phyloP scores from a whole-genome alignment of 2,113 vertebrate species.

The Varanus komodoensis region DNA sequence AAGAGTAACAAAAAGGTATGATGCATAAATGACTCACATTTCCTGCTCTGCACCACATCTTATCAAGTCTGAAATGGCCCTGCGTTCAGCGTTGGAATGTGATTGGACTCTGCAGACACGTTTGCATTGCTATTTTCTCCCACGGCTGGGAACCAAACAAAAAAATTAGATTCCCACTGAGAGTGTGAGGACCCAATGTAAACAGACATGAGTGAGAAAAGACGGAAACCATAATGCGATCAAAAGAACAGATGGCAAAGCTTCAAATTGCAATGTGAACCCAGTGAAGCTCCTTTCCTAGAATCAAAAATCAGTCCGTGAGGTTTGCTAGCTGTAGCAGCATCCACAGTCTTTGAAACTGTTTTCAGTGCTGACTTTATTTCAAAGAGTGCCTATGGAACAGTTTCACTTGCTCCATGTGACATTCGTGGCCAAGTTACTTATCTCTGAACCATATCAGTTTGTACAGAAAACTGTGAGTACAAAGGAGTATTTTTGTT shows the following conservation, averaged over 20 bases:
- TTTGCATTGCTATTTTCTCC: slow-evolving; percentile 16
- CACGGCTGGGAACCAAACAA: slow-evolving; percentile 17
- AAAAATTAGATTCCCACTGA: slow-evolving; percentile 9
- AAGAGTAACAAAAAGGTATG: not conserved
- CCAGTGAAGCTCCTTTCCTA: slow-evolving; percentile 6
- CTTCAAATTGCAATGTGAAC: not conserved
- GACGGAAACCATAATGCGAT: slow-evolving; percentile 28
- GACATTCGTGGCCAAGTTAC: no score
- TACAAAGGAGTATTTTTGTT: no score
- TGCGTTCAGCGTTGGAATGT: slow-evolving; percentile 9
- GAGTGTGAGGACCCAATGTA: slow-evolving; percentile 23
- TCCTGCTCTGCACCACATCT: not conserved
- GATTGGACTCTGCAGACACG: not conserved
- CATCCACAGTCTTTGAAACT: not conserved
- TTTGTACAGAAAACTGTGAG: no score
- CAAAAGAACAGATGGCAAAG: slow-evolving; percentile 28
- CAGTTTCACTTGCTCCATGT: no score
- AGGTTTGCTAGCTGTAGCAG: not conserved
- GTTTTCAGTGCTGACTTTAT: no score
- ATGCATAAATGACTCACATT: not conserved
- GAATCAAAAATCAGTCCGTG: not conserved
- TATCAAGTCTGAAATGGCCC: not conserved
- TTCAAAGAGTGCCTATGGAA: no score
- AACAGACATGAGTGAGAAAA: slow-evolving; percentile 40
- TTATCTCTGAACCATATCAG: no score